Evolutionary conservation across 2,888 invertebrate genomes (phyloP), one percentile per base, ranked within the genome.

Genomic region (Ophraella communa): DNA sequence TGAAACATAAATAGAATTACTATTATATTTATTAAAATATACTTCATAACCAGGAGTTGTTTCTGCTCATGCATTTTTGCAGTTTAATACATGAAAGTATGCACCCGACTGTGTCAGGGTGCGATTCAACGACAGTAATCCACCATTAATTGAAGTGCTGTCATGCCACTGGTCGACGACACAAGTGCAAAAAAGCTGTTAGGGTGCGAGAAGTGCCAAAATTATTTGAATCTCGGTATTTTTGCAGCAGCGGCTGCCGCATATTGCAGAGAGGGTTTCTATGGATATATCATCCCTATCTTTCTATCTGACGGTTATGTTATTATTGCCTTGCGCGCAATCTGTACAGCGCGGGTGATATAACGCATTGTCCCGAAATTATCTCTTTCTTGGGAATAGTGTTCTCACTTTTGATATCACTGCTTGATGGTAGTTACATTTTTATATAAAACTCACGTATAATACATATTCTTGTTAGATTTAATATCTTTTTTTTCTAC

Each of bases 301-400:
- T 62, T 61, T 64, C 74, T 75, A 75, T 76, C 77, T 76, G 76
- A 76, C 76, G 75, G 71, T 73, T 74, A 74, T 76, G 74, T 76
- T 77, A 76, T 76, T 78, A 77, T 77, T 76, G 76, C 75, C 74
- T 75, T 73, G 75, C 52, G 75, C 76, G 74, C 74, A 77, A 78
- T 78, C 78, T 77, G 77, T 73, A 75, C 71, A 71, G 74, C 72
- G 73, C 75, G 77, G 74, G 75, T 75, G 76, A 75, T 73, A 74
- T 73, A 76, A 76, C 73, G 77, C 76, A 75, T 74, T 74, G 74
- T 73, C 72, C 74, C 71, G 74, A 73, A 73, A 74, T 62, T 66
- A 68, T 66, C 59, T 59, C 68, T 64, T 68, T 66, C 68, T 66
- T 64, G 66, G 66, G 68, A 68, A 66, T 64, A 60, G 44, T 62